A percentile compares a stretch with the other conserved stretches of the same genome.
phyloP scores from a whole-genome alignment of 1,140 invertebrate genomes.

The Andrena cerasifolii region DNA sequence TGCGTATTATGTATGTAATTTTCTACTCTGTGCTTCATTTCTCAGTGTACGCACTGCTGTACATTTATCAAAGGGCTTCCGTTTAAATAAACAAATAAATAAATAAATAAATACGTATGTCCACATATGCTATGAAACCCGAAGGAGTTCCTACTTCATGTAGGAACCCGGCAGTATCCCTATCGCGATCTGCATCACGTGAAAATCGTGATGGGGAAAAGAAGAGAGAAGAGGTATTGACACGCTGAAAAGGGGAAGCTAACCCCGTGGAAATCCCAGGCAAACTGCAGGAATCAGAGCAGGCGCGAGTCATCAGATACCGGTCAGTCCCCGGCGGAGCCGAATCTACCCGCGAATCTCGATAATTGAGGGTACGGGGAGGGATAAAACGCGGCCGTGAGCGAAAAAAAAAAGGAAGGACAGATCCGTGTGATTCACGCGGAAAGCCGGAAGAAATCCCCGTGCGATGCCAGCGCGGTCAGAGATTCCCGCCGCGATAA shows the following conservation, averaged over 20 bases:
- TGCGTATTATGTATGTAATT: too few species aligned
- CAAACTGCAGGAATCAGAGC: background rate
- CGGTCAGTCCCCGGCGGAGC: background rate
- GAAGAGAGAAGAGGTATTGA: too few species aligned
- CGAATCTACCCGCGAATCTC: conserved; percentile 40
- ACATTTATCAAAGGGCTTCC: too few species aligned
- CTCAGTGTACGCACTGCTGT: too few species aligned
- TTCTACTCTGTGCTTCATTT: too few species aligned
- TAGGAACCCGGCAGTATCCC: too few species aligned
- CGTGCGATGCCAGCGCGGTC: background rate
- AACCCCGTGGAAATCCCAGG: conserved; percentile 22
- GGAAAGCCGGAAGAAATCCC: conserved; percentile 37
- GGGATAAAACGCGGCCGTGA: background rate
- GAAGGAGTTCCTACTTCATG: too few species aligned
- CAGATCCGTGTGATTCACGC: conserved; percentile 19
- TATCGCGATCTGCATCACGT: too few species aligned
- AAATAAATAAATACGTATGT: too few species aligned
- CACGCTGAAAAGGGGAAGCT: background rate
- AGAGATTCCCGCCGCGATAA: conserved; percentile 49
- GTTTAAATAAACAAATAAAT: too few species aligned
- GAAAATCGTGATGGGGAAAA: too few species aligned
- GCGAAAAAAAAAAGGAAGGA: background rate
- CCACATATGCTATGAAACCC: too few species aligned
- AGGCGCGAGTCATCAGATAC: conserved; percentile 32
- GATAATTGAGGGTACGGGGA: conserved; percentile 37